These are phyloP conservation scores for Halichoeres trimaculatus DNA, from an alignment of 2,113 vertebrate genomes.

Conservation along the genomic window DNA sequence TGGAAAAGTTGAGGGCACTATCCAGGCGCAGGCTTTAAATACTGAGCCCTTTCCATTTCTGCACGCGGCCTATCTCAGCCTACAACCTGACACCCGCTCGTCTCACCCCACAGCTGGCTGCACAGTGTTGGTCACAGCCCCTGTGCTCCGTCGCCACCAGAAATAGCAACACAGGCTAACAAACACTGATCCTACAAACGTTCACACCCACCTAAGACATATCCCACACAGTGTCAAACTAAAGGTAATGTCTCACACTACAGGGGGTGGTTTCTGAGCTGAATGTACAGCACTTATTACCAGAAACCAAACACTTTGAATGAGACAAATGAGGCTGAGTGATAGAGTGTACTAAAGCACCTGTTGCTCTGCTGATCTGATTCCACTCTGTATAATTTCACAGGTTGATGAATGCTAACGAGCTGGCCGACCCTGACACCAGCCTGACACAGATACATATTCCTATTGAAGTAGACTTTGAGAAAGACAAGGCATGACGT, in stretches of 20 bases:
- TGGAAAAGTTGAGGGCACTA: constrained; percentile 65
- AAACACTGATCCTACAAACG: constrained; percentile 51
- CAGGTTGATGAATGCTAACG: background rate
- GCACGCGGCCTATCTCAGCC: constrained; percentile 24
- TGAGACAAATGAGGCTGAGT: background rate
- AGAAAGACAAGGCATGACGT: background rate
- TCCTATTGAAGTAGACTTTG: background rate
- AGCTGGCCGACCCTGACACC: background rate
- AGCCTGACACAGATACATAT: background rate
- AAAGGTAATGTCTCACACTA: constrained; percentile 13
- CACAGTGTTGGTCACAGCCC: constrained; percentile 26
- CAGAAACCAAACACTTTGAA: background rate
- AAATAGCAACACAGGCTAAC: constrained; percentile 68
- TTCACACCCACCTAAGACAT: constrained; percentile 20
- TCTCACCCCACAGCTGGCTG: constrained; percentile 53
- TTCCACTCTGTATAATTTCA: background rate
- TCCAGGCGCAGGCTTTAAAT: constrained; percentile 48
- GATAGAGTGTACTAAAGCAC: constrained; percentile 6
- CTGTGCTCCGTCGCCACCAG: constrained; percentile 40
- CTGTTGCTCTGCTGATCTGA: constrained; percentile 26
- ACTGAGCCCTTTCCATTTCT: constrained; percentile 53
- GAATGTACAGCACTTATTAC: background rate
- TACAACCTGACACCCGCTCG: constrained; percentile 61
- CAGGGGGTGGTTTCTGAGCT: background rate
- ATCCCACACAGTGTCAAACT: constrained; percentile 25